A percentile compares a stretch with the other conserved stretches of the same genome.
Conservation (phyloP, 2,888 invertebrate genomes). For the Idaea dimidiata region DNA sequence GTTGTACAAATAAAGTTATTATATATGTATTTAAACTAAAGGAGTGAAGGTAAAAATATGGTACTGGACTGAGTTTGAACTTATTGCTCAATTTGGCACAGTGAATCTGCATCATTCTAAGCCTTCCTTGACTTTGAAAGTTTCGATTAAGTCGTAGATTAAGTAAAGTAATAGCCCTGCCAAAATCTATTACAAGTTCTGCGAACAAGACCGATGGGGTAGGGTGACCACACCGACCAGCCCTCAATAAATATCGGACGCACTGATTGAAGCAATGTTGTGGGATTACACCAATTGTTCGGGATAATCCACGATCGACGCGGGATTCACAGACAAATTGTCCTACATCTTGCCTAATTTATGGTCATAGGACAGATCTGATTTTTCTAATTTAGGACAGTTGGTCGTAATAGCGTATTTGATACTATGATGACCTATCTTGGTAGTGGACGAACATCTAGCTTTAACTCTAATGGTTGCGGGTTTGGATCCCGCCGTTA, state of each 20-base stretch:
- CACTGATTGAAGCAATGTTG: conserved; percentile 45
- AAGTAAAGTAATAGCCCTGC: conserved; percentile 6
- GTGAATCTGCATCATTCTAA: too few species aligned
- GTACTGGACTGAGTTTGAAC: too few species aligned
- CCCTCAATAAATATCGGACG: conserved; percentile 57
- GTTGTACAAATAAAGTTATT: too few species aligned
- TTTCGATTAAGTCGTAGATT: background rate
- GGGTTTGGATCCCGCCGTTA: too few species aligned
- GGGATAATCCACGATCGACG: conserved; percentile 70
- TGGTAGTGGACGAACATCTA: too few species aligned
- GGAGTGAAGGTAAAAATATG: too few species aligned
- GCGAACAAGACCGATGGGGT: conserved; percentile 38
- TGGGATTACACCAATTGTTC: conserved; percentile 62
- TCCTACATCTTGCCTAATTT: conserved; percentile 51
- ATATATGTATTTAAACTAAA: too few species aligned
- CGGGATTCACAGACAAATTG: conserved; percentile 61
- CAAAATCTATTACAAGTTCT: conserved; percentile 33
- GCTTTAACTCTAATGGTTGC: too few species aligned
- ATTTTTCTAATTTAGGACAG: conserved; percentile 28
- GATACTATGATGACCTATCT: background rate
- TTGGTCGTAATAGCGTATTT: conserved; percentile 17
- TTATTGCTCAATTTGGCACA: too few species aligned
- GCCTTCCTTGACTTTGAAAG: background rate
- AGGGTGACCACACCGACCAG: conserved; percentile 54
- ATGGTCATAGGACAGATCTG: conserved; percentile 38